phyloP scores from a whole-genome alignment of 2,797 vertebrate genomes.

The Xenops minutus region DNA sequence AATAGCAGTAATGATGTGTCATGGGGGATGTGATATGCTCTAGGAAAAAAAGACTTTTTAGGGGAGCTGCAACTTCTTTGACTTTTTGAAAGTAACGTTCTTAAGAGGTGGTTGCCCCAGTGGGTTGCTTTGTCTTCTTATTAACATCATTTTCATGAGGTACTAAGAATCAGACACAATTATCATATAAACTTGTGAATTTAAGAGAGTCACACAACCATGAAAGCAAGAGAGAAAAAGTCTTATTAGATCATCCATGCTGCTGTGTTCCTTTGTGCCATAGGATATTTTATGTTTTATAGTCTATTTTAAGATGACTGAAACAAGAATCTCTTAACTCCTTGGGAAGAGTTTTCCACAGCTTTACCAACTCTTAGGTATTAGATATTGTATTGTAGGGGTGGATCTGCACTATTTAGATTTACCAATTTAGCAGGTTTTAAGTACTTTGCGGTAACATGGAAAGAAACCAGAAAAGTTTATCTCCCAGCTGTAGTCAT shows the following conservation, averaged over 20 bases:
- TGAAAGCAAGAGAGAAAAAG: neutral
- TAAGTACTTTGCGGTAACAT: neutral
- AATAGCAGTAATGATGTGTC: conserved; percentile 22
- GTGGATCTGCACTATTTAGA: neutral
- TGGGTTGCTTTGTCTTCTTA: neutral
- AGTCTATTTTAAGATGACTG: neutral
- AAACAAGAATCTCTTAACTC: neutral
- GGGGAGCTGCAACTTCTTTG: conserved; percentile 2
- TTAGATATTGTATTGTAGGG: neutral
- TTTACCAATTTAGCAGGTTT: neutral
- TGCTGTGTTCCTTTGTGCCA: neutral
- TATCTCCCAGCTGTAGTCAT: neutral
- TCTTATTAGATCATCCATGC: neutral
- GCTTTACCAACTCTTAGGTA: neutral
- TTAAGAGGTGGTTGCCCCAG: neutral
- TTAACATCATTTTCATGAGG: neutral
- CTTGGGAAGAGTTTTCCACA: neutral
- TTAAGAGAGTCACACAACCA: neutral
- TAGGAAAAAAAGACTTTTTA: neutral
- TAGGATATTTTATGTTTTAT: neutral
- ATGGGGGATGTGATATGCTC: neutral
- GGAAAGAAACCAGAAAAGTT: neutral
- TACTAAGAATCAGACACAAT: neutral
- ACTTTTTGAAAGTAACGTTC: neutral
- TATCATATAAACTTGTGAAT: neutral